Evolutionary conservation across 2,888 invertebrate genomes (phyloP), one percentile per base, ranked within the genome.

Genomic region (Monochamus alternatus): DNA sequence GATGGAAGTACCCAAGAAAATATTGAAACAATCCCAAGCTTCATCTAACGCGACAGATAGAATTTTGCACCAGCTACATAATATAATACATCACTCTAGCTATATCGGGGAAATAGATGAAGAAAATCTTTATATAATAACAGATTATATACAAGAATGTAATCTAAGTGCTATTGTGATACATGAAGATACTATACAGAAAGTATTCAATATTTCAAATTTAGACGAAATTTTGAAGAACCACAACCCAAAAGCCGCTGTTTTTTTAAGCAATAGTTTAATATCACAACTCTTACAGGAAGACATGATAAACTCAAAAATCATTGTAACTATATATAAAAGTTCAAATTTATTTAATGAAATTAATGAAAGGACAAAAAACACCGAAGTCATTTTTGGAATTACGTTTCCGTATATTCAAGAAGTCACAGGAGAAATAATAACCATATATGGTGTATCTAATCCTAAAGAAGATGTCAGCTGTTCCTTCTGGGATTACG

Each of bases 11-110:
- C 75, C 79, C 12, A 65, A 67, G 68, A 12, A 51, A 5, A 69
- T 80, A 22, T 69, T 85, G 47, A 72, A 73, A 59, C 64, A 77
- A 8, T 81, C 84, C 4, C 85, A 85, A 69, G 55, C 47, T 5
- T 60, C 69, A 0, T 82, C 78, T 30, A 83, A 83, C 32, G 78
- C 83, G 44, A 82, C 83, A 2, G 85, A 86, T 73, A 74, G 76
- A 65, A 80, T 85, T 44, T 73, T 86, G 44, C 55, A 80, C n/a
- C 76, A 65, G 65, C 75, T 83, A 5, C 83, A 84, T 31, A 64
- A 80, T 31, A 70, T 81, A 55, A 62, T 85, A 55, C 74, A 76
- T 44, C 75, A 71, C 14, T 77, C 77, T 3, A 75, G 81, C 30
- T 75, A 69, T 47, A 38, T 55, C 9, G 65, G 70, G 3, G 60